Percentiles rank a stretch among this genome's conserved stretches.
phyloP scores from a whole-genome alignment of 2,888 invertebrate species.

The Dryocosmus kuriphilus region DNA sequence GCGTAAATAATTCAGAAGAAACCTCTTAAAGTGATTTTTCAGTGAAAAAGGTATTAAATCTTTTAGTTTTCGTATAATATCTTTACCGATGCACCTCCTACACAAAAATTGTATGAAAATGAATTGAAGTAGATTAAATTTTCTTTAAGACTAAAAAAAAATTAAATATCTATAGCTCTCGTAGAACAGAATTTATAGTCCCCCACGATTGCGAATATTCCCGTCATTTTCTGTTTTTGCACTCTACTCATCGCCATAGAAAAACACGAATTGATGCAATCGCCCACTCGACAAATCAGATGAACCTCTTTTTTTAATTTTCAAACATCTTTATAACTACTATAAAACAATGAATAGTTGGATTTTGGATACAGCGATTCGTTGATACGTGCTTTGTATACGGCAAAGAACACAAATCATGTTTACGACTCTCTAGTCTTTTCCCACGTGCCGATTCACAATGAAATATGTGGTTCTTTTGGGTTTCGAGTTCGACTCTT shows the following conservation, averaged over 20 bases:
- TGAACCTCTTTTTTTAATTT: slow-evolving; percentile 69
- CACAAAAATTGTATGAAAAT: too few relatives aligned
- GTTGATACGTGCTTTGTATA: slow-evolving; percentile 56
- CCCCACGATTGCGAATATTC: too few relatives aligned
- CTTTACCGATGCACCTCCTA: too few relatives aligned
- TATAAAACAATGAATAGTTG: slow-evolving; percentile 74
- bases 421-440: slow-evolving; percentile 55
- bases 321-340: slow-evolving; percentile 69
- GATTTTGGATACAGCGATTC: slow-evolving; percentile 58
- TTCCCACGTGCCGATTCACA: slow-evolving; percentile 50
- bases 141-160: too few relatives aligned
- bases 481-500: slow-evolving; percentile 16
- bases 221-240: slow-evolving; percentile 45
- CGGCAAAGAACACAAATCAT: slow-evolving; percentile 53
- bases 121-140: too few relatives aligned
- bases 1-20: too few relatives aligned
- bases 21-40: too few relatives aligned
- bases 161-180: too few relatives aligned
- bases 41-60: too few relatives aligned
- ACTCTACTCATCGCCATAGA: neutral
- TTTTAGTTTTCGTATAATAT: too few relatives aligned
- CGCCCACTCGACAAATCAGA: slow-evolving; percentile 69
- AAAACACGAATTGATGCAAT: neutral
- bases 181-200: too few relatives aligned
- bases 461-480: slow-evolving; percentile 16